Conservation (phyloP, 1,140 invertebrate species). For the Papilio machaon region DNA sequence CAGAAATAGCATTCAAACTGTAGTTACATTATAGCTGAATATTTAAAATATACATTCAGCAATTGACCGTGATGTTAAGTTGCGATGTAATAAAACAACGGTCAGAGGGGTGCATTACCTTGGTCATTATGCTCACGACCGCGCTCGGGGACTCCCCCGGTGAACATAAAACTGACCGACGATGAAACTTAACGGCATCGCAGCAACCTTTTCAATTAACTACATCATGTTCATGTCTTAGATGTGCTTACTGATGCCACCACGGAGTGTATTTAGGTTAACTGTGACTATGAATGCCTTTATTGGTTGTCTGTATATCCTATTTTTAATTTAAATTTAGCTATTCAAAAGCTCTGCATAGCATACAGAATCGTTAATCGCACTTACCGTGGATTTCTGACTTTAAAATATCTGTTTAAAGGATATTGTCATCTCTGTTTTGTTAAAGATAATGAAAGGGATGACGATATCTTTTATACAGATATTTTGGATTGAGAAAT, state of each 20-base stretch:
- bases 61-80: constrained; percentile 11
- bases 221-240: constrained; percentile 41
- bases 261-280: not conserved
- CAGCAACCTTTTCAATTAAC: constrained; percentile 53
- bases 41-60: constrained; percentile 4
- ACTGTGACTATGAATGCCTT: not conserved
- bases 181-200: constrained; percentile 54
- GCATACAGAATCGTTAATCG: too few species aligned
- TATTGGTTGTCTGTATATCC: not conserved
- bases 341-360: too few species aligned
- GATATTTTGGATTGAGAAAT: too few species aligned
- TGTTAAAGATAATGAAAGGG: too few species aligned
- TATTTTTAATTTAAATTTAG: too few species aligned
- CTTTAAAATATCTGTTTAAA: too few species aligned
- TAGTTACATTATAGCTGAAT: not conserved
- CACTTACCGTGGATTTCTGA: too few species aligned
- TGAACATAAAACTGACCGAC: constrained; percentile 47
- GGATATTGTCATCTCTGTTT: too few species aligned
- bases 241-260: constrained; percentile 24
- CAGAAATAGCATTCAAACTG: not conserved
- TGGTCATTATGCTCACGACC: constrained; percentile 32
- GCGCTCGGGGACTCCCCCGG: constrained; percentile 29
- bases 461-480: too few species aligned
- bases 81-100: constrained; percentile 26
- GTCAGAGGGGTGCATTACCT: not conserved